Percentiles rank a stretch among this genome's conserved stretches.
Evolutionary conservation across 2,888 invertebrate species (phyloP).

Genomic region (Microctonus aethiopoides): DNA sequence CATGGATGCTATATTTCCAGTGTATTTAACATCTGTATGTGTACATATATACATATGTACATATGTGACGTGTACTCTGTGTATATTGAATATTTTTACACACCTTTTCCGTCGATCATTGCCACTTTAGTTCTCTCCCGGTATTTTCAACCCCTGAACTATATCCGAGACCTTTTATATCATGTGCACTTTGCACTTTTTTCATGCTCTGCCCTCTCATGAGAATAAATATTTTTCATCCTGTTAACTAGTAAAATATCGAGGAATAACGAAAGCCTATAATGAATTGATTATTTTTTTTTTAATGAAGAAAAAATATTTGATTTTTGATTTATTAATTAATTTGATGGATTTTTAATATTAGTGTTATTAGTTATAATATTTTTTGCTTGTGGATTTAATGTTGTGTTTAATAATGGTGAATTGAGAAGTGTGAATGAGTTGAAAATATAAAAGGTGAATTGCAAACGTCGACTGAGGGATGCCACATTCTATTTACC

Average conservation of each 20-base stretch:
- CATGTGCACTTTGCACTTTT: conserved; percentile 24
- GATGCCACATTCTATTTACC: not conserved
- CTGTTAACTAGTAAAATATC: not conserved
- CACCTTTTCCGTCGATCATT: conserved; percentile 27
- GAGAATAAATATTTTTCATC: not conserved
- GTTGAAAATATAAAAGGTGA: too few relatives aligned
- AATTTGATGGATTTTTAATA: not conserved
- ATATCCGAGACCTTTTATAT: conserved; percentile 27
- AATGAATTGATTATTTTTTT: not conserved
- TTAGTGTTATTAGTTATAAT: too few relatives aligned
- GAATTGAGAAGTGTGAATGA: not conserved
- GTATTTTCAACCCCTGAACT: conserved; percentile 39
- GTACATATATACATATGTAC: not conserved
- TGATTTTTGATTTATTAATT: not conserved
- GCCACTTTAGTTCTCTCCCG: conserved; percentile 20
- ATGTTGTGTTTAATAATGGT: not conserved
- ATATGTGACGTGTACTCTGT: conserved; percentile 4
- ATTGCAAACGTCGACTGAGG: not conserved
- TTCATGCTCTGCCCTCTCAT: conserved; percentile 16
- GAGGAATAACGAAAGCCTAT: too few relatives aligned
- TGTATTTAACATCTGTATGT: not conserved
- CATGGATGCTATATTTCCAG: not conserved
- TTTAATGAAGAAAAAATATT: too few relatives aligned
- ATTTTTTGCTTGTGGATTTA: too few relatives aligned
- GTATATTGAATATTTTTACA: conserved; percentile 18